These are phyloP conservation scores for Catostomus latipinnis DNA, from an alignment of 2,797 vertebrate species.

Conservation along the genomic window DNA sequence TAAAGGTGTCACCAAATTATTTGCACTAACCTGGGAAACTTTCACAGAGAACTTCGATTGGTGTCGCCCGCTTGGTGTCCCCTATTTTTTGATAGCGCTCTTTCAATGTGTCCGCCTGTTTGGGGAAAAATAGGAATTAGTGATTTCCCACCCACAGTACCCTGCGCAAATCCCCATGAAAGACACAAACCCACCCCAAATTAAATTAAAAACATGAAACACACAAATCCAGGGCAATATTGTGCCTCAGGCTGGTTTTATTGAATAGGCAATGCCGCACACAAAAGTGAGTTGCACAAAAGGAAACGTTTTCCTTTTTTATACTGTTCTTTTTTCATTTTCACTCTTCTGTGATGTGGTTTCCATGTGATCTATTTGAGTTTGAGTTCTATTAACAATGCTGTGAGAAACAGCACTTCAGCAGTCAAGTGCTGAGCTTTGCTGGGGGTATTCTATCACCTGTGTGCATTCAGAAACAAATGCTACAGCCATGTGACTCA, in stretches of 20 bases:
- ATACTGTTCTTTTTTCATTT: not conserved
- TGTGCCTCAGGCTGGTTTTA: not conserved
- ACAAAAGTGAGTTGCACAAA: constrained; percentile 10
- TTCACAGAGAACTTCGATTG: constrained; percentile 95
- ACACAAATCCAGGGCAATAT: constrained; percentile 1
- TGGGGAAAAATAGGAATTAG: not conserved
- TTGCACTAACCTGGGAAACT: constrained; percentile 90
- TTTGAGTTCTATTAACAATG: constrained; percentile 11
- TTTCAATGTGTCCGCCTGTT: constrained; percentile 93
- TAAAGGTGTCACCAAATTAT: not conserved
- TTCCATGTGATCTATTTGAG: constrained; percentile 22
- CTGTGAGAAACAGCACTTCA: not conserved
- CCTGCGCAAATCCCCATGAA: not conserved
- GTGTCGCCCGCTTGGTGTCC: constrained; percentile 94
- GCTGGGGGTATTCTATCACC: too few species aligned
- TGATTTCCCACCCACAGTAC: not conserved
- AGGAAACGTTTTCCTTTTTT: not conserved
- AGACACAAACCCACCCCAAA: not conserved
- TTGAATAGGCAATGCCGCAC: not conserved
- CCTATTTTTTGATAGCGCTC: constrained; percentile 98
- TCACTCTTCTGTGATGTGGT: not conserved
- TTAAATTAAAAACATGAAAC: constrained; percentile 10
- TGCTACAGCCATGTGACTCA: not conserved
- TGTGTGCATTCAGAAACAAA: too few species aligned
- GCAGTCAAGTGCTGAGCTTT: not conserved